Percentiles rank a stretch among this genome's conserved stretches.
These are phyloP conservation scores for Ormyrus thymus DNA, from an alignment of 2,888 invertebrate species.

Conservation along the genomic window DNA sequence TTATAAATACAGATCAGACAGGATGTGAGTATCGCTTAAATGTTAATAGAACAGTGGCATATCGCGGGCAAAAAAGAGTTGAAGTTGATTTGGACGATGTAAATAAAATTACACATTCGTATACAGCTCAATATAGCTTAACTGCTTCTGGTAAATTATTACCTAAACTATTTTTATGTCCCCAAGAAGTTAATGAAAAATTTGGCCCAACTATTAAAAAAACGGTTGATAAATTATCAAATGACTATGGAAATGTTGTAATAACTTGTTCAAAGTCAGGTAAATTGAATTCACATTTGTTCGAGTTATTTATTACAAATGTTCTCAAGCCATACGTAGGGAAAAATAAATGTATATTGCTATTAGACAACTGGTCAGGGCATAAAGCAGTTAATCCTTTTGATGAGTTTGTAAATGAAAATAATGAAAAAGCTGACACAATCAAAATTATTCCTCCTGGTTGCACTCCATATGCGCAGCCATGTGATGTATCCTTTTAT, in stretches of 20 bases:
- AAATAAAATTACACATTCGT: constrained; percentile 54
- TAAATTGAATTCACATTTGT: constrained; percentile 43
- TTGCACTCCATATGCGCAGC: background rate
- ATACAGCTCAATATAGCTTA: constrained; percentile 54
- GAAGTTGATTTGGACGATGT: constrained; percentile 12
- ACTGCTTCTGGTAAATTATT: constrained; percentile 48
- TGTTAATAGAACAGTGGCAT: constrained; percentile 4
- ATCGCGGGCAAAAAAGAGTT: background rate
- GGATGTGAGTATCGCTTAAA: constrained; percentile 34
- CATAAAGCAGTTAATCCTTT: background rate
- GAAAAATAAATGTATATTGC: background rate
- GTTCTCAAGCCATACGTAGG: background rate
- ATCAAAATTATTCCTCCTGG: background rate
- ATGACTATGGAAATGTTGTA: constrained; percentile 48
- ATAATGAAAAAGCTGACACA: background rate
- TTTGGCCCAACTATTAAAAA: constrained; percentile 57
- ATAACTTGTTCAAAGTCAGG: constrained; percentile 56
- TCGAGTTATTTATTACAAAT: background rate
- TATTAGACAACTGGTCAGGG: background rate
- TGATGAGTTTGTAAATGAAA: background rate
- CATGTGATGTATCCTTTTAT: background rate
- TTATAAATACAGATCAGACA: constrained; percentile 57
- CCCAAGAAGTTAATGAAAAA: constrained; percentile 48
- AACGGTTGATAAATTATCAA: constrained; percentile 43
- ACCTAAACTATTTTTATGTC: constrained; percentile 40